These are phyloP conservation scores for Dissostichus mawsoni DNA, from an alignment of 2,113 vertebrate genomes.

Conservation along the genomic window DNA sequence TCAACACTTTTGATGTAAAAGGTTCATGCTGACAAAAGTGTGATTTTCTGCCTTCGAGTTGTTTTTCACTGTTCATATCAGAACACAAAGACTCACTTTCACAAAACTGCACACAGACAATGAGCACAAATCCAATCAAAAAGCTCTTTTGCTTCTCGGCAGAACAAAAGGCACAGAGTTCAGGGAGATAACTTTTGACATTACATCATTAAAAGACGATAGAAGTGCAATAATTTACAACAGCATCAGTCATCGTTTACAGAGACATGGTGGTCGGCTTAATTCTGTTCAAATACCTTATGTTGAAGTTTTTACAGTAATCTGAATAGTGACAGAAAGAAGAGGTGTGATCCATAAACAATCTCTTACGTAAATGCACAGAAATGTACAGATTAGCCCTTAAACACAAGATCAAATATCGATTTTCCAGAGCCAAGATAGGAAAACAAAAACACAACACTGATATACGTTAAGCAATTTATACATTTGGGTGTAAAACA, in stretches of 20 bases:
- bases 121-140: conserved; percentile 48
- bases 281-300: conserved; percentile 3
- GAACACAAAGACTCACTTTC: conserved; percentile 51
- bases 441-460: conserved; percentile 55
- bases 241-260: conserved; percentile 34
- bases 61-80: conserved; percentile 50
- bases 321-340: conserved; percentile 28
- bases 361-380: conserved; percentile 39
- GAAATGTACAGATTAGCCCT: conserved; percentile 70
- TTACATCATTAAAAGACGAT: conserved; percentile 38
- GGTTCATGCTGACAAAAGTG: neutral
- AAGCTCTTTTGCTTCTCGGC: conserved; percentile 41
- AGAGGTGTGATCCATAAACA: conserved; percentile 36
- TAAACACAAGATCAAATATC: conserved; percentile 57
- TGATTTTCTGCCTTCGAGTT: conserved; percentile 24
- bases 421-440: conserved; percentile 30
- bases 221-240: conserved; percentile 47
- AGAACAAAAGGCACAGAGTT: conserved; percentile 69
- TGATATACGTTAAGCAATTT: conserved; percentile 37
- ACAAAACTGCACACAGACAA: conserved; percentile 56
- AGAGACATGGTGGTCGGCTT: neutral
- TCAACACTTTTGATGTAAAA: conserved; percentile 10
- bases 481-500: conserved; percentile 38
- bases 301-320: conserved; percentile 24
- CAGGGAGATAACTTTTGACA: conserved; percentile 33